Conservation (phyloP, 2,113 vertebrate species). For the Melanerpes formicivorus region DNA sequence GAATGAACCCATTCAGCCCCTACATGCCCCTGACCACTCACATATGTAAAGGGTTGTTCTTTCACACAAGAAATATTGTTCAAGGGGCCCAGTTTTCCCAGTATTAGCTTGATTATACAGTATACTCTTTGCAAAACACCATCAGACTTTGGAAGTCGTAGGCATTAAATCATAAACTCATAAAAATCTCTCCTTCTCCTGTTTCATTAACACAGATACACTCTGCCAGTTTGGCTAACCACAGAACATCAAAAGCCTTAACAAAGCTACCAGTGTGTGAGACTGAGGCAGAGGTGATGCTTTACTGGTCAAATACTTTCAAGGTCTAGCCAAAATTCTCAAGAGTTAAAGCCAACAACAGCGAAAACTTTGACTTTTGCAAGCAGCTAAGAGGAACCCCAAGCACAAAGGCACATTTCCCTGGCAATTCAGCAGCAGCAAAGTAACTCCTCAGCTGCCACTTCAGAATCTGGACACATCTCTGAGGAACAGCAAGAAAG, state of each 20-base stretch:
- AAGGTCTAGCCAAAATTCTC: neutral
- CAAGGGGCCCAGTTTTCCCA: neutral
- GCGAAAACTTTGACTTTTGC: neutral
- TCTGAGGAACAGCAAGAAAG: neutral
- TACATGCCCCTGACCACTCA: neutral
- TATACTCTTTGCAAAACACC: neutral
- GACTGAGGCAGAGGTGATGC: neutral
- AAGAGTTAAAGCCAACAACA: neutral
- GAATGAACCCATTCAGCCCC: constrained; percentile 41
- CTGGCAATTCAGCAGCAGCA: neutral
- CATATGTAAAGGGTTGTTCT: constrained; percentile 1
- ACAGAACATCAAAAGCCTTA: neutral
- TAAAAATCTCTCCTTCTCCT: constrained; percentile 39
- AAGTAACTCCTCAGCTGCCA: neutral
- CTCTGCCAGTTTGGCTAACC: neutral
- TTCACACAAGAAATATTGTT: constrained; percentile 12
- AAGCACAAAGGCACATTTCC: neutral
- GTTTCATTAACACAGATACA: neutral
- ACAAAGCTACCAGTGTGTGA: neutral
- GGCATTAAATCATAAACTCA: constrained; percentile 46
- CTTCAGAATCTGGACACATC: constrained; percentile 34
- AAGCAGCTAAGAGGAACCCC: neutral
- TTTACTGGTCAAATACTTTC: neutral
- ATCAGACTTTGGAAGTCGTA: neutral
- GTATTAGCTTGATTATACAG: neutral